Evolutionary conservation across 2,888 invertebrate genomes (phyloP).

Genomic region (Agonopterix arenella): DNA sequence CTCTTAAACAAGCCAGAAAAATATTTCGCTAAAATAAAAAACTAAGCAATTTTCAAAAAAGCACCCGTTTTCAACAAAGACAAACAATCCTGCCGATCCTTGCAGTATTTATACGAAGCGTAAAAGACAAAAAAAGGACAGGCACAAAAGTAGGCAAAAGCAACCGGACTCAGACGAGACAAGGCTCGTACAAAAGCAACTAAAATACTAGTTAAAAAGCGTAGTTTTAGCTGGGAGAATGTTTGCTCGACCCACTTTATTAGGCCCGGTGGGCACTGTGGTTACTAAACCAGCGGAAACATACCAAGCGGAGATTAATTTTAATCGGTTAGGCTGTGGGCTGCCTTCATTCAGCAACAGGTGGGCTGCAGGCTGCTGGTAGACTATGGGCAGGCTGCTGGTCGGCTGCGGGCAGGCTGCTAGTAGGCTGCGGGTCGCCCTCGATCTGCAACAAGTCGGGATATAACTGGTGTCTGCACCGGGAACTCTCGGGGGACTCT

Average conservation of each 20-base stretch:
- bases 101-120: conserved; percentile 30
- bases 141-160: conserved; percentile 24
- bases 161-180: conserved; percentile 37
- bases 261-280: conserved; percentile 39
- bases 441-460: too few species aligned
- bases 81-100: conserved; percentile 21
- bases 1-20: too few species aligned
- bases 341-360: background rate
- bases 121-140: conserved; percentile 28
- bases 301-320: background rate
- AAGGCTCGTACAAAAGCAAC: conserved; percentile 51
- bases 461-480: too few species aligned
- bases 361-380: too few species aligned
- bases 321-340: background rate
- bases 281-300: conserved; percentile 24
- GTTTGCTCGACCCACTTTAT: conserved; percentile 70
- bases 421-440: too few species aligned
- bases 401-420: too few species aligned
- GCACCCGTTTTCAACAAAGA: background rate
- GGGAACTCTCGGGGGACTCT: too few species aligned
- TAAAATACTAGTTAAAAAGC: conserved; percentile 65
- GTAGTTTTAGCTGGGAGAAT: conserved; percentile 57
- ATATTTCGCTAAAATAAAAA: background rate
- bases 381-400: too few species aligned
- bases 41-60: background rate